A percentile compares a stretch with the other conserved stretches of the same genome.
Conservation (phyloP, 2,888 invertebrate genomes). For the Abscondita cerata region DNA sequence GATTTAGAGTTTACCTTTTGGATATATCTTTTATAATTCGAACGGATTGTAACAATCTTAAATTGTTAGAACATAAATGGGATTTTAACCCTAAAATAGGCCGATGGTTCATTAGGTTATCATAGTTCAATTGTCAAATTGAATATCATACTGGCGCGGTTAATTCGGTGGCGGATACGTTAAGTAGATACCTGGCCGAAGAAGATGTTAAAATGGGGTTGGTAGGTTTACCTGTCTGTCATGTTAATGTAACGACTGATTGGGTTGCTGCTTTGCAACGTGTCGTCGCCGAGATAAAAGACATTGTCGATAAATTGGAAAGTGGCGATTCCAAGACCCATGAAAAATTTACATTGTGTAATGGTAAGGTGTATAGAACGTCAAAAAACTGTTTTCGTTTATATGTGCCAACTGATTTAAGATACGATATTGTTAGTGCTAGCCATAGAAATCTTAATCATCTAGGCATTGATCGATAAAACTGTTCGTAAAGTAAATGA, state of each 20-base stretch:
- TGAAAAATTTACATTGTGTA: not conserved
- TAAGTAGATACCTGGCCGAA: constrained; percentile 32
- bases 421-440: not conserved
- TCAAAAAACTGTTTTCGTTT: not conserved
- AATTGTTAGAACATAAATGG: not conserved
- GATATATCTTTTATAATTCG: constrained; percentile 42
- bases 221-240: constrained; percentile 28
- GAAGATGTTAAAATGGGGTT: constrained; percentile 17
- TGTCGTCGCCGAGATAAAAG: not conserved
- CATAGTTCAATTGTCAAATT: constrained; percentile 32
- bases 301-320: not conserved
- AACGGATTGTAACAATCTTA: constrained; percentile 47
- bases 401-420: not conserved
- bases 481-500: constrained; percentile 39
- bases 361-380: not conserved
- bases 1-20: constrained; percentile 45
- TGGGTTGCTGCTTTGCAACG: constrained; percentile 18
- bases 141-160: constrained; percentile 25
- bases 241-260: constrained; percentile 29
- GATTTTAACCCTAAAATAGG: constrained; percentile 5
- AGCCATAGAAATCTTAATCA: not conserved
- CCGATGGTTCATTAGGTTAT: constrained; percentile 25
- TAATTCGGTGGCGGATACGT: constrained; percentile 28
- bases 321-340: not conserved
- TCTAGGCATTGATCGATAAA: constrained; percentile 41